These are phyloP conservation scores for Spodoptera litura DNA, from an alignment of 1,140 invertebrate genomes.

Conservation along the genomic window DNA sequence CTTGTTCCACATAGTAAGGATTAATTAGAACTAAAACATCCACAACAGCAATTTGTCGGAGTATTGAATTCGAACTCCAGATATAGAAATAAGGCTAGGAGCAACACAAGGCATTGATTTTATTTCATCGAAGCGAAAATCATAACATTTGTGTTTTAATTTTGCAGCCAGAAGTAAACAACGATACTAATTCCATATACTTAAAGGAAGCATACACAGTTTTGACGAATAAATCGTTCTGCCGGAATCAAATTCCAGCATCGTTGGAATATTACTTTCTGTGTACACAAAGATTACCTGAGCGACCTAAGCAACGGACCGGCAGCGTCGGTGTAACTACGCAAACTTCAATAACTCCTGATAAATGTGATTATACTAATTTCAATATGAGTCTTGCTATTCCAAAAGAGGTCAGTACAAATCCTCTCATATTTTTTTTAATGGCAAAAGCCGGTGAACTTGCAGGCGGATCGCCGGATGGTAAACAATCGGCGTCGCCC, in stretches of 20 bases:
- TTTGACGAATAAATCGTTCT: neutral
- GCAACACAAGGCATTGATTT: neutral
- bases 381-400: neutral
- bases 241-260: neutral
- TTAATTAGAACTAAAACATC: too few species aligned
- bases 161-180: neutral
- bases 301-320: neutral
- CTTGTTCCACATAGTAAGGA: too few species aligned
- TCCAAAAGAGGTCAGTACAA: neutral
- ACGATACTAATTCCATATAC: conserved; percentile 4
- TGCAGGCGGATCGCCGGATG: too few species aligned
- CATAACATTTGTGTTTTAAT: neutral
- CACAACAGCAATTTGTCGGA: too few species aligned
- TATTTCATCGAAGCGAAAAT: neutral
- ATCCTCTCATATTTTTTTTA: too few species aligned
- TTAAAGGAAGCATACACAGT: conserved; percentile 8
- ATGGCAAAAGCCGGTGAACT: too few species aligned
- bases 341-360: too few species aligned
- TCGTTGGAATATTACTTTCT: neutral
- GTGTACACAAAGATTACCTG: neutral
- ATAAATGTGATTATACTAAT: neutral
- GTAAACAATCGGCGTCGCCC: too few species aligned
- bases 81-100: neutral
- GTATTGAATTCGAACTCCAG: too few species aligned
- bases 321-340: too few species aligned